These are phyloP conservation scores for Aphelenchoides avenae DNA, from an alignment of 1,140 invertebrate genomes.

Conservation along the genomic window DNA sequence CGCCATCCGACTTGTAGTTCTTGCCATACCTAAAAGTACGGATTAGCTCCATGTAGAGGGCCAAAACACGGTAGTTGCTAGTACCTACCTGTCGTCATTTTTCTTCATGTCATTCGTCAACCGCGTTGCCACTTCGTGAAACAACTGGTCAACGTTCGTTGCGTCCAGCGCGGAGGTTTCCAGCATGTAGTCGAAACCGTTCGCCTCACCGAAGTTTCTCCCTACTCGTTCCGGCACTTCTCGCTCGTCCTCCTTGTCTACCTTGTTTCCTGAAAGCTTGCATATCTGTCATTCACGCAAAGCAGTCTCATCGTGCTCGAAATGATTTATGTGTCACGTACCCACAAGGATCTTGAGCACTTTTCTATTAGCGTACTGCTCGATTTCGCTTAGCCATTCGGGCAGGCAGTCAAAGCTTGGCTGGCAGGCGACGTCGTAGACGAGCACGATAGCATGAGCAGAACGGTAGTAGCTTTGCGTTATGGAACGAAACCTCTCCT, in stretches of 20 bases:
- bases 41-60: conserved; percentile 9
- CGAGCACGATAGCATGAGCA: conserved; percentile 66
- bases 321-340: conserved; percentile 18
- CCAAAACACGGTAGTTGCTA: background rate
- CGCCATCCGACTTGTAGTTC: conserved; percentile 22
- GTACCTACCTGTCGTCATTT: conserved; percentile 48
- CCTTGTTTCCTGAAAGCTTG: conserved; percentile 54
- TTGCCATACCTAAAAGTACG: conserved; percentile 28
- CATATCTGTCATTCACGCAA: conserved; percentile 1
- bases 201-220: conserved; percentile 53
- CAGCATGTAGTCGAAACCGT: conserved; percentile 57
- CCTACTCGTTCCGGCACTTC: conserved; percentile 56
- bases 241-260: conserved; percentile 58
- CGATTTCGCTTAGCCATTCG: conserved; percentile 87
- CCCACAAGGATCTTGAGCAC: conserved; percentile 58
- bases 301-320: conserved; percentile 7
- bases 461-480: conserved; percentile 66
- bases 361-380: conserved; percentile 57
- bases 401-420: conserved; percentile 81
- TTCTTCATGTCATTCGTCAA: conserved; percentile 57
- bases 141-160: conserved; percentile 56
- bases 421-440: conserved; percentile 88
- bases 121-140: conserved; percentile 55
- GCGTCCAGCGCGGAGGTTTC: conserved; percentile 57
- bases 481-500: conserved; percentile 72